Percentiles rank a stretch among this genome's conserved stretches.
These are phyloP conservation scores for Centropus unirufus DNA, from an alignment of 2,113 vertebrate species.

Conservation along the genomic window DNA sequence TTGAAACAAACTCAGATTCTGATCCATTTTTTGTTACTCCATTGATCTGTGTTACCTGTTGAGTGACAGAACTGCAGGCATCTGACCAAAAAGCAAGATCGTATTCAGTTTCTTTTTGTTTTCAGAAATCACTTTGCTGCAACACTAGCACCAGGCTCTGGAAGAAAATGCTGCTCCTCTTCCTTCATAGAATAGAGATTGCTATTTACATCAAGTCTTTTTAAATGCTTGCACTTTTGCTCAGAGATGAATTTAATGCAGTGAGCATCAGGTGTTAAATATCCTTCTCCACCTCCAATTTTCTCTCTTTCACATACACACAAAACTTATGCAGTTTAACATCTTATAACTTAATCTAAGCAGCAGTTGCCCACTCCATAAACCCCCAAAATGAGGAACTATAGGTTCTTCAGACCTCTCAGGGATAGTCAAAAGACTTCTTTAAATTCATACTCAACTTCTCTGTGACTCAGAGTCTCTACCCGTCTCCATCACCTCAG, in stretches of 20 bases:
- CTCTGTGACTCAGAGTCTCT: background rate
- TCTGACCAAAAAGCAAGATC: background rate
- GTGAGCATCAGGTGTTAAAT: background rate
- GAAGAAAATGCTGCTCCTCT: background rate
- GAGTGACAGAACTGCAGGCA: background rate
- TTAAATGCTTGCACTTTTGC: background rate
- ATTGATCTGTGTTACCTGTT: background rate
- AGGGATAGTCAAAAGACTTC: background rate
- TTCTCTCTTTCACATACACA: background rate
- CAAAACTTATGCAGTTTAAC: accelerated
- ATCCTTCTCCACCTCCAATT: background rate
- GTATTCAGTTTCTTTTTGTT: background rate
- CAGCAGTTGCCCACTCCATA: background rate
- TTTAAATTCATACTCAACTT: background rate
- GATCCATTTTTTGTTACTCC: background rate
- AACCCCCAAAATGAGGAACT: background rate
- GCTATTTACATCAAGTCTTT: background rate
- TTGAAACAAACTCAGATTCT: background rate
- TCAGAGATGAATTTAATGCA: background rate
- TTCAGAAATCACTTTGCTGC: background rate
- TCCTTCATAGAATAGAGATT: background rate
- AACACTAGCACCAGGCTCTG: background rate
- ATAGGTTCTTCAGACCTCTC: background rate
- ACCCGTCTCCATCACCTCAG: background rate
- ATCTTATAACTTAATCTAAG: background rate